A percentile compares a stretch with the other conserved stretches of the same genome.
Evolutionary conservation across 2,888 invertebrate species (phyloP).

Genomic region (Luffia ferchaultella): DNA sequence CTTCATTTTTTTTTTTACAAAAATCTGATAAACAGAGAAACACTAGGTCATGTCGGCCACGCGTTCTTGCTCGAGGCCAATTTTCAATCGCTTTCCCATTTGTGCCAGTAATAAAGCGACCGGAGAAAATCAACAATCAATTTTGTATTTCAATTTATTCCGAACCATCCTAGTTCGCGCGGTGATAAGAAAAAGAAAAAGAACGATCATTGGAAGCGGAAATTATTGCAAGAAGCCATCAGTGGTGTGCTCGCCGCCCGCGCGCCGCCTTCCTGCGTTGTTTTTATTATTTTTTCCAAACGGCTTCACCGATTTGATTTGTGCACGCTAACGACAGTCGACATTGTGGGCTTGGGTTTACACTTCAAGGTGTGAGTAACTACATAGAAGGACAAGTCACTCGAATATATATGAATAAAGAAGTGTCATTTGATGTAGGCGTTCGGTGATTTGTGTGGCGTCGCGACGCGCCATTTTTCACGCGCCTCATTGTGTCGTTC

Average conservation of each 20-base stretch:
- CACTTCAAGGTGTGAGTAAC: too few species aligned
- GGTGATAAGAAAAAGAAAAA: slow-evolving; percentile 63
- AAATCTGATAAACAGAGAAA: too few species aligned
- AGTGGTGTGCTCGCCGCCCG: slow-evolving; percentile 33
- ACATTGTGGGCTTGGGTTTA: too few species aligned
- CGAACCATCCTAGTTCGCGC: slow-evolving; percentile 63
- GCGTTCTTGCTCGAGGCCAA: slow-evolving; percentile 43
- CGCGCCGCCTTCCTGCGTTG: slow-evolving; percentile 2
- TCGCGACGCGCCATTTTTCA: slow-evolving; percentile 45
- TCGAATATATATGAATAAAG: not conserved
- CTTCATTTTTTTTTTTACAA: too few species aligned
- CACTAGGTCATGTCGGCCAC: too few species aligned
- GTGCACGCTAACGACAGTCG: too few species aligned
- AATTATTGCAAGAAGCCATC: slow-evolving; percentile 67
- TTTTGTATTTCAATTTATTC: slow-evolving; percentile 68
- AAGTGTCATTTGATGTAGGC: not conserved
- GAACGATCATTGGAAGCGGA: slow-evolving; percentile 62
- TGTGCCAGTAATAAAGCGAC: slow-evolving; percentile 64
- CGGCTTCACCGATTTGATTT: not conserved
- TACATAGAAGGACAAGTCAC: too few species aligned
- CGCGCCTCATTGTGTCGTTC: slow-evolving; percentile 44
- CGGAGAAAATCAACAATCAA: slow-evolving; percentile 66
- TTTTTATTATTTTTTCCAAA: not conserved
- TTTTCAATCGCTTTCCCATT: slow-evolving; percentile 64
- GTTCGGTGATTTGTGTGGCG: slow-evolving; percentile 43